Conservation (phyloP, 2,888 invertebrate species). For the Lagria hirta region DNA sequence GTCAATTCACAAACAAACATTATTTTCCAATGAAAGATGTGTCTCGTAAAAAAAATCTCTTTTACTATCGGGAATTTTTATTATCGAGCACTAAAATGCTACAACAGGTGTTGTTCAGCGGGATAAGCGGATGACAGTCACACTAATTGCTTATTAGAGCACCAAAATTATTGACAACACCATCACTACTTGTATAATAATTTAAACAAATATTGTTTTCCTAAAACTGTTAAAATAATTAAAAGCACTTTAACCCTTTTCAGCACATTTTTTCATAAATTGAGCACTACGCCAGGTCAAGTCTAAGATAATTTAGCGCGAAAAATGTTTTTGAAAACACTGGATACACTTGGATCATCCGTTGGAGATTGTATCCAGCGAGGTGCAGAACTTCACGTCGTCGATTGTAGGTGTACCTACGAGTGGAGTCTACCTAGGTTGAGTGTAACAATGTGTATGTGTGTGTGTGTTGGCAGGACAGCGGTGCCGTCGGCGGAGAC, state of each 20-base stretch:
- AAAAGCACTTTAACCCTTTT: slow-evolving; percentile 7
- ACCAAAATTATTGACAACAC: no score
- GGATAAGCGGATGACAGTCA: no score
- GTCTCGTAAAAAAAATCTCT: slow-evolving; percentile 6
- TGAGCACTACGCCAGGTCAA: no score
- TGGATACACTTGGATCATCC: no score
- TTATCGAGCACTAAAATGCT: slow-evolving; percentile 13
- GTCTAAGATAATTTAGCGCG: no score
- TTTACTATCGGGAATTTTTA: slow-evolving; percentile 8
- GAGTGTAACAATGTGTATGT: slow-evolving; percentile 49
- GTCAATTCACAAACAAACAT: slow-evolving; percentile 25
- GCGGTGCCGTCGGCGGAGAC: slow-evolving; percentile 56
- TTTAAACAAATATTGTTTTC: slow-evolving; percentile 2
- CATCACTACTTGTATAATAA: slow-evolving; percentile 2
- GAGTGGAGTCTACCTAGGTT: slow-evolving; percentile 16
- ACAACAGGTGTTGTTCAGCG: slow-evolving; percentile 29
- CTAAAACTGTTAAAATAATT: neutral
- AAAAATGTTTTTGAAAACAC: no score
- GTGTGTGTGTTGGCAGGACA: slow-evolving; percentile 50
- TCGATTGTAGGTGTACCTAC: slow-evolving; percentile 24
- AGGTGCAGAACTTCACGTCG: no score
- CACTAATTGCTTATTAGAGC: slow-evolving; percentile 24
- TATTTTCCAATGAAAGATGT: slow-evolving; percentile 17
- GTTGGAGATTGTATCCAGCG: no score
- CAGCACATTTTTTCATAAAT: no score